A percentile compares a stretch with the other conserved stretches of the same genome.
phyloP scores from a whole-genome alignment of 2,888 invertebrate species.

The Trichacis sp. region DNA sequence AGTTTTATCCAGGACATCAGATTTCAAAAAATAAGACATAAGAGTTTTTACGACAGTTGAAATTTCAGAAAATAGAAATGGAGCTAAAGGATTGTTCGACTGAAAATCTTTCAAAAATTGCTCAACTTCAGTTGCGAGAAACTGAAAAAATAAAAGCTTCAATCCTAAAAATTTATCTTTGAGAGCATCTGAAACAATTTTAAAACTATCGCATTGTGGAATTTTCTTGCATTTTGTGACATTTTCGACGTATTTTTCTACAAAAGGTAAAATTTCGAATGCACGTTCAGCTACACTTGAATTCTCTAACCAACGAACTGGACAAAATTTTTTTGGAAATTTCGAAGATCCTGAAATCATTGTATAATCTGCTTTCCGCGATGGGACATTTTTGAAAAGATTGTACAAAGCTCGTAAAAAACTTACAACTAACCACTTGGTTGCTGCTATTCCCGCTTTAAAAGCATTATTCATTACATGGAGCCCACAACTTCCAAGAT shows the following conservation, averaged over 20 bases:
- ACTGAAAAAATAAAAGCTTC: conserved; percentile 31
- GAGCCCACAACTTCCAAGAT: too few species aligned
- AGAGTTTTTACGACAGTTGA: conserved; percentile 5
- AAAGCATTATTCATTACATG: too few species aligned
- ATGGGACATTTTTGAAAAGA: too few species aligned
- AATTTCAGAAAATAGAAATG: conserved; percentile 23
- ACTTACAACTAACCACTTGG: too few species aligned
- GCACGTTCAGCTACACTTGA: conserved; percentile 37
- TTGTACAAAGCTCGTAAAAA: too few species aligned
- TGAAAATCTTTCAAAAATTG: conserved; percentile 39
- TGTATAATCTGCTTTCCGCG: too few species aligned
- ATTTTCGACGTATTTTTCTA: conserved; percentile 33
- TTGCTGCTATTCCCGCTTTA: too few species aligned
- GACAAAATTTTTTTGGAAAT: conserved; percentile 52
- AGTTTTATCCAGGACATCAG: conserved; percentile 11
- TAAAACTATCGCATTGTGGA: conserved; percentile 31
- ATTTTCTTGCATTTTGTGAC: conserved; percentile 11
- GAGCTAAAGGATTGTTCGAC: conserved; percentile 33
- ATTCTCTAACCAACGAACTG: conserved; percentile 48
- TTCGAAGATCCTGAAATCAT: too few species aligned
- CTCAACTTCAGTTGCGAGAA: conserved; percentile 32
- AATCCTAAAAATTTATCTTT: conserved; percentile 28
- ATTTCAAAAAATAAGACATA: conserved; percentile 21
- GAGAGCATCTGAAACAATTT: too few species aligned
- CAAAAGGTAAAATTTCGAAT: conserved; percentile 30